Evolutionary conservation across 2,888 invertebrate genomes (phyloP), one percentile per base, ranked within the genome.

Genomic region (Tetrapedia diversipes): DNA sequence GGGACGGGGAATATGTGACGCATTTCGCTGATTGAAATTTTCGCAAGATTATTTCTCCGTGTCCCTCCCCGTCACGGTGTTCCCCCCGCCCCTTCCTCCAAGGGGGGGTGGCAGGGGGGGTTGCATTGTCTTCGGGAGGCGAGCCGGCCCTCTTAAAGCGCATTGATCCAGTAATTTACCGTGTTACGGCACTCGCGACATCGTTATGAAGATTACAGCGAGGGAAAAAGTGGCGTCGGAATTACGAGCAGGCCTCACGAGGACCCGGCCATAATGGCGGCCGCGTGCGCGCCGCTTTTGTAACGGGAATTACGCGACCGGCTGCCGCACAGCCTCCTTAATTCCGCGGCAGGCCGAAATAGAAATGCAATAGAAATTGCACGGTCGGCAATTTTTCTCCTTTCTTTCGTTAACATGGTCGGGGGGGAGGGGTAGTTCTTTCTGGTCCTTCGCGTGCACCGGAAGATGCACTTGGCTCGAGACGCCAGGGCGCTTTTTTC

Each of bases 1-100:
- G 77, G 73, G 82, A 86, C 87, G 87, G 87, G n/a, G 89, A 90
- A 90, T 90, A 90, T 89, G 88, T 89, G 89, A 90, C 86, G 89
- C 91, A 90, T 91, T 91, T 91, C 83, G 88, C 89, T 90, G 91
- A 91, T 91, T 91, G 91, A 90, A 90, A 90, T 89, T 90, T 91
- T 89, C 86, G 66, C 86, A 83, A 86, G 86, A 89, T 89, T 89
- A 87, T 90, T 89, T 41, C 80, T 80, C 43, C n/a, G n/a, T n/a
- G 56, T 65, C 47, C 34, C 10, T 22, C 65, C 53, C 64, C 8
- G 11, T 14, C 27, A 14, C 39, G 39, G 27, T 39, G 19, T 59
- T 60, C 29, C 67, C 59, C 14, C 53, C 22, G 4, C n/a, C n/a
- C n/a, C n/a, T n/a, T n/a, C n/a, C n/a, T n/a, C n/a, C n/a, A n/a